A percentile compares a stretch with the other conserved stretches of the same genome.
phyloP scores from a whole-genome alignment of 1,140 invertebrate genomes.

The Scaptomyza hsui region DNA sequence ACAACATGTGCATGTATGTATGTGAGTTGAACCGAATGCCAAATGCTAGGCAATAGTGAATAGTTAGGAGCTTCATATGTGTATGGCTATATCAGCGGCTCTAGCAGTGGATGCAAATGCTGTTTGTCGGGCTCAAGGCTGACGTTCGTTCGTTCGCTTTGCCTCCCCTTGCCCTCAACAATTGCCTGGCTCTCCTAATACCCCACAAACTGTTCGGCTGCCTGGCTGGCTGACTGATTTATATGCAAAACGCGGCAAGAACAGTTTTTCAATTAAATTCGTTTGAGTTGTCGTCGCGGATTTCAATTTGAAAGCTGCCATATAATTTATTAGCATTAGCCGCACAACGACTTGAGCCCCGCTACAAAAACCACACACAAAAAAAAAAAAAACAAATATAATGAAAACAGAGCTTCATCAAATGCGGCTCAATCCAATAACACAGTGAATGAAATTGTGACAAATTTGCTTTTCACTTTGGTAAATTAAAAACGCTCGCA shows the following conservation, averaged over 20 bases:
- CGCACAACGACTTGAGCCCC: slow-evolving; percentile 65
- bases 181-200: background rate
- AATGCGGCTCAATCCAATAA: slow-evolving; percentile 74
- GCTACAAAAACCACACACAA: background rate
- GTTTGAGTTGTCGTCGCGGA: slow-evolving; percentile 77
- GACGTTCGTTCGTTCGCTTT: background rate
- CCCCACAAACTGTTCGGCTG: background rate
- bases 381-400: slow-evolving; percentile 33
- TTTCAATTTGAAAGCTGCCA: slow-evolving; percentile 78
- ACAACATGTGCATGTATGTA: slow-evolving; percentile 37
- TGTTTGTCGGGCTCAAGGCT: slow-evolving; percentile 50
- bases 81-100: slow-evolving; percentile 18
- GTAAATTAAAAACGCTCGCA: slow-evolving; percentile 76
- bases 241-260: slow-evolving; percentile 77
- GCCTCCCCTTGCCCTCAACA: slow-evolving; percentile 2
- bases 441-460: slow-evolving; percentile 67
- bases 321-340: slow-evolving; percentile 82
- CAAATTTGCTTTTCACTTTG: slow-evolving; percentile 81
- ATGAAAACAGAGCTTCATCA: slow-evolving; percentile 59
- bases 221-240: slow-evolving; percentile 57
- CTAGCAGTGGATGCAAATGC: slow-evolving; percentile 38
- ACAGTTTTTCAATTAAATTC: slow-evolving; percentile 82
- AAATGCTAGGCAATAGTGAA: slow-evolving; percentile 48
- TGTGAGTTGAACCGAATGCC: slow-evolving; percentile 45
- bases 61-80: slow-evolving; percentile 10